Evolutionary conservation across 2,888 invertebrate genomes (phyloP).

Genomic region (Hemithea aestivaria): DNA sequence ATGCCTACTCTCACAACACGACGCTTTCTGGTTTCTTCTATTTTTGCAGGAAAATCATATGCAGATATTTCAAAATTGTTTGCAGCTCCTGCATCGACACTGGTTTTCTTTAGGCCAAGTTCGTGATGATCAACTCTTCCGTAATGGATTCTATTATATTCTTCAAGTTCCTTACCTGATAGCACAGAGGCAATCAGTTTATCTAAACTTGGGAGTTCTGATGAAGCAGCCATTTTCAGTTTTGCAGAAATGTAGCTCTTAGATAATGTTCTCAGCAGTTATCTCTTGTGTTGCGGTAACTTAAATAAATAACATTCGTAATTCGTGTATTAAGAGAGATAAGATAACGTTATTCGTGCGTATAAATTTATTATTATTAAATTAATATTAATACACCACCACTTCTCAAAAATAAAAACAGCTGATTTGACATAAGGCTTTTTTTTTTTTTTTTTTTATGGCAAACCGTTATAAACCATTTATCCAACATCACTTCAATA

Average conservation of each 20-base stretch:
- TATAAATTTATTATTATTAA: too few species aligned
- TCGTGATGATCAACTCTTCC: conserved; percentile 81
- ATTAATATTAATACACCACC: too few species aligned
- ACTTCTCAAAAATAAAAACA: too few species aligned
- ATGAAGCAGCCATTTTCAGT: conserved; percentile 39
- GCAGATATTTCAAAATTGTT: conserved; percentile 87
- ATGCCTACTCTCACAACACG: conserved; percentile 89
- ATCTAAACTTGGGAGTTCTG: conserved; percentile 57
- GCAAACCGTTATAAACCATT: too few species aligned
- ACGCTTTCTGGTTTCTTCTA: conserved; percentile 85
- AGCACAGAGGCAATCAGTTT: conserved; percentile 44
- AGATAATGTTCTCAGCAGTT: conserved; percentile 23
- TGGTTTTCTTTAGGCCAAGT: conserved; percentile 73
- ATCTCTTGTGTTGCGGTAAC: too few species aligned
- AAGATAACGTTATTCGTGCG: too few species aligned
- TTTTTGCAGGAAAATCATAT: conserved; percentile 83
- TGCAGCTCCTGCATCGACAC: conserved; percentile 62
- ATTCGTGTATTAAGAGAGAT: too few species aligned
- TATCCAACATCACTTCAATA: too few species aligned
- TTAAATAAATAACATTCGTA: too few species aligned
- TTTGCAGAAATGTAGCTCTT: background rate
- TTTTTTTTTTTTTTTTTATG: too few species aligned
- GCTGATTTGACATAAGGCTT: too few species aligned
- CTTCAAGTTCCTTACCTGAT: conserved; percentile 73
- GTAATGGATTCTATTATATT: conserved; percentile 87